Conservation (phyloP, 2,888 invertebrate species). For the Euspilapteryx auroguttella region DNA sequence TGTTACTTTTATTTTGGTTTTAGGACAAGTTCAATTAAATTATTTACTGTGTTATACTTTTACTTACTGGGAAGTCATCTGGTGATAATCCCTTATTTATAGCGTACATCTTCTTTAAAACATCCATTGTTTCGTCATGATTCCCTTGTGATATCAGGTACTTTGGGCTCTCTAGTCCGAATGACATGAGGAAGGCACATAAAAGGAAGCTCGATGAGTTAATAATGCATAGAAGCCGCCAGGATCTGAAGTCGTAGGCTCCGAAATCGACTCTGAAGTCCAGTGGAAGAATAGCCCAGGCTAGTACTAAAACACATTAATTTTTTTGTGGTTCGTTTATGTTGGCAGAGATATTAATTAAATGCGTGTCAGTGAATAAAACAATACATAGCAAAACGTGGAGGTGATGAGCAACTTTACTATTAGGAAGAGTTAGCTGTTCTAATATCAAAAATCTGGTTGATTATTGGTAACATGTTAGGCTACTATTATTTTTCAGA, state of each 20-base stretch:
- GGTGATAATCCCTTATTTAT: conserved; percentile 30
- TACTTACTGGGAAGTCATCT: conserved; percentile 49
- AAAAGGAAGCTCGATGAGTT: conserved; percentile 65
- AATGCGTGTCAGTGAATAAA: no score
- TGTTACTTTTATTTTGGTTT: no score
- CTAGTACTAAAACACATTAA: conserved; percentile 57
- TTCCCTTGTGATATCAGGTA: conserved; percentile 68
- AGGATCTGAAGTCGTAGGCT: conserved; percentile 64
- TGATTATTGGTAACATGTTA: no score
- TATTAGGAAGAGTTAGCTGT: no score
- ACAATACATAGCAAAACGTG: no score
- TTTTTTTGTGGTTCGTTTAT: no score
- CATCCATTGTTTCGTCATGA: conserved; percentile 62
- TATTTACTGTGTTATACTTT: conserved; percentile 9
- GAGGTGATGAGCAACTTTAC: no score
- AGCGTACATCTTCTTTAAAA: conserved; percentile 64
- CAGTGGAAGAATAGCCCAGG: conserved; percentile 68
- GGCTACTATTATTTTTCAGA: no score
- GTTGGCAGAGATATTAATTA: no score
- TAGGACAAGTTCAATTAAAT: no score
- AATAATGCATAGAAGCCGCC: conserved; percentile 71
- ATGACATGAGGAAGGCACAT: conserved; percentile 51
- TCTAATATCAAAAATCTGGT: no score
- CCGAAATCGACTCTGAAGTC: conserved; percentile 42
- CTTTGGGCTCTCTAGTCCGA: conserved; percentile 78